Conservation (phyloP, 1,140 invertebrate genomes). For the Dicyema japonicum region DNA sequence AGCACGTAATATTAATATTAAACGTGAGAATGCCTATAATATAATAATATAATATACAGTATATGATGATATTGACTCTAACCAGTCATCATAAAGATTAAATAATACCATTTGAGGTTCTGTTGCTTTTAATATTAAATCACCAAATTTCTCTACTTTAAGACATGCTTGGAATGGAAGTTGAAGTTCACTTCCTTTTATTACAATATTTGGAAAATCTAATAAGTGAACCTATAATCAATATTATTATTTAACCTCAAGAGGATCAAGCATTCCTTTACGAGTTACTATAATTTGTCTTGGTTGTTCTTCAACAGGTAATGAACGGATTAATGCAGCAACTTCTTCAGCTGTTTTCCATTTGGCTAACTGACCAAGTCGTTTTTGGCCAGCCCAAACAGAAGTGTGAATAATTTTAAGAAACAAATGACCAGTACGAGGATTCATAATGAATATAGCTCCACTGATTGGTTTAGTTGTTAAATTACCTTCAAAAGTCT, state of each 20-base stretch:
- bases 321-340: slow-evolving; percentile 75
- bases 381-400: slow-evolving; percentile 69
- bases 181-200: slow-evolving; percentile 91
- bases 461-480: slow-evolving; percentile 98
- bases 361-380: slow-evolving; percentile 46
- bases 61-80: slow-evolving; percentile 32
- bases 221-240: slow-evolving; percentile 44
- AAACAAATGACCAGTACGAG: slow-evolving; percentile 88
- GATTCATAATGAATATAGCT: slow-evolving; percentile 98
- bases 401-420: slow-evolving; percentile 98
- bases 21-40: slow-evolving; percentile 51
- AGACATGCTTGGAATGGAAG: slow-evolving; percentile 52
- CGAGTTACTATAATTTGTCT: slow-evolving; percentile 97
- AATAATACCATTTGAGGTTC: slow-evolving; percentile 99
- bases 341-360: slow-evolving; percentile 99
- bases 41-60: slow-evolving; percentile 11
- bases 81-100: slow-evolving; percentile 95
- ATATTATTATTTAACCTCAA: slow-evolving; percentile 1
- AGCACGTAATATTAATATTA: slow-evolving; percentile 75
- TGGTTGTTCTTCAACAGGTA: slow-evolving; percentile 95
- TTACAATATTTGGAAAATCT: slow-evolving; percentile 97
- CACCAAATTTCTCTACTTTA: slow-evolving; percentile 81
- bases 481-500: slow-evolving; percentile 90
- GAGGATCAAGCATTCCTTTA: slow-evolving; percentile 39
- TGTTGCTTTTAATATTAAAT: slow-evolving; percentile 85